Conservation (phyloP, 2,113 vertebrate genomes). For the Patagioenas fasciata region DNA sequence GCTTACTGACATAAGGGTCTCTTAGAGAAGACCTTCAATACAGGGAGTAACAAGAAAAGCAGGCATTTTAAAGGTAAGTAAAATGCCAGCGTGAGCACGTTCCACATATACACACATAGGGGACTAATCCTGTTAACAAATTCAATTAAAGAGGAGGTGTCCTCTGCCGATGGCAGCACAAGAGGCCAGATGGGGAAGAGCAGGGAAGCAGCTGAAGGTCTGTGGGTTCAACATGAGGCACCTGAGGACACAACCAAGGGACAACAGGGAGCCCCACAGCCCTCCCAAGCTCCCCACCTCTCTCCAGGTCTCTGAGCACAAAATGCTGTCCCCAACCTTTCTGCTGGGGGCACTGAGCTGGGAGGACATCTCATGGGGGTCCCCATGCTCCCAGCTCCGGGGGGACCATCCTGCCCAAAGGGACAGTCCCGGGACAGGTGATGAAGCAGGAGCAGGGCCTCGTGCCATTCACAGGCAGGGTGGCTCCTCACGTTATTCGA, state of each 20-base stretch:
- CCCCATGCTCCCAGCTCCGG: not conserved
- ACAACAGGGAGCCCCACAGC: not conserved
- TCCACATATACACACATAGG: fast-evolving
- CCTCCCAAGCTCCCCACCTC: not conserved
- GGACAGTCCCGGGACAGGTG: not conserved
- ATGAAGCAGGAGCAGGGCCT: fast-evolving
- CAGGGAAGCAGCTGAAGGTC: not conserved
- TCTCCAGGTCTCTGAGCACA: not conserved
- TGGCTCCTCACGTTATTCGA: not conserved
- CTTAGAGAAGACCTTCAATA: not conserved
- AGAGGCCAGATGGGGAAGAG: not conserved
- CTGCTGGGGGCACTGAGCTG: not conserved
- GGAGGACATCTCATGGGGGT: not conserved
- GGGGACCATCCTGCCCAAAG: not conserved
- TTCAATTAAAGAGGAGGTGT: not conserved
- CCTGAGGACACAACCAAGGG: not conserved
- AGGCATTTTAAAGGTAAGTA: not conserved
- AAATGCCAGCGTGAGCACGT: not conserved
- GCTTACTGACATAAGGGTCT: not conserved
- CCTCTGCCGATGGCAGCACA: not conserved
- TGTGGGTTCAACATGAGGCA: not conserved
- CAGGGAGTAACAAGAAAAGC: not conserved
- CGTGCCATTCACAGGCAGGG: fast-evolving
- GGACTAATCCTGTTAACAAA: not conserved
- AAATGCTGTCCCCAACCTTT: not conserved